Base-by-base conservation (phyloP, 2,888 invertebrate genomes). In the Heliconius hortense region DNA sequence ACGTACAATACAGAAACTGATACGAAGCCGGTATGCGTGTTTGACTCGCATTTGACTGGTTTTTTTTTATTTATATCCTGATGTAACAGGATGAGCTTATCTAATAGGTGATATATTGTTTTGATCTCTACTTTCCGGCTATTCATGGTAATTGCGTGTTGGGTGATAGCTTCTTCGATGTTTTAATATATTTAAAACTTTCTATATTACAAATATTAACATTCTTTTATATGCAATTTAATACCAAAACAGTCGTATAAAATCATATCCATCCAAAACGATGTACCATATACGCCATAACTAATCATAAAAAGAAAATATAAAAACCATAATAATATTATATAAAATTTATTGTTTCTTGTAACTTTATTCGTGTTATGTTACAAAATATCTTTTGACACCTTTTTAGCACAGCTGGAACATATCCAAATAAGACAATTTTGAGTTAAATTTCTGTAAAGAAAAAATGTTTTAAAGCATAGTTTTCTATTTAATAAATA, bases 331-430 rank as follows among this genome's bases (percentile, higher is more conserved):
- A 53, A n/a, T 53, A 21, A n/a, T 53, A 53, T 53, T 53, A 21
- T n/a, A 2, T 8, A 53, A 53, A 21, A n/a, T 53, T 53, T 53
- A n/a, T 21, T 53, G 53, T 53, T 18, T 48, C 43, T 48, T 48
- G 43, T n/a, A 8, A 21, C 4, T 21, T 21, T 63, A 35, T 31
- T 35, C 35, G 64, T 39, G 11, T 35, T 64, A 64, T 18, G 35
- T 39, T 39, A 66, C 64, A 66, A 66, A 39, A 66, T 66, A 24
- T 11, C 24, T 15, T 39, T 66, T 39, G 35, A 66, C 24, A 39
- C 13, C 5, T 66, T 66, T 66, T 66, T 24, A 15, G 2, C 24
- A n/a, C 39, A 39, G n/a, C 39, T 24, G 39, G 15, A 66, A 66
- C 15, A 24, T 66, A 35, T 64, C n/a, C 8, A 31, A 18, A 48